These are phyloP conservation scores for Gymnoscelis rufifasciata DNA, from an alignment of 2,888 invertebrate species.

Conservation along the genomic window DNA sequence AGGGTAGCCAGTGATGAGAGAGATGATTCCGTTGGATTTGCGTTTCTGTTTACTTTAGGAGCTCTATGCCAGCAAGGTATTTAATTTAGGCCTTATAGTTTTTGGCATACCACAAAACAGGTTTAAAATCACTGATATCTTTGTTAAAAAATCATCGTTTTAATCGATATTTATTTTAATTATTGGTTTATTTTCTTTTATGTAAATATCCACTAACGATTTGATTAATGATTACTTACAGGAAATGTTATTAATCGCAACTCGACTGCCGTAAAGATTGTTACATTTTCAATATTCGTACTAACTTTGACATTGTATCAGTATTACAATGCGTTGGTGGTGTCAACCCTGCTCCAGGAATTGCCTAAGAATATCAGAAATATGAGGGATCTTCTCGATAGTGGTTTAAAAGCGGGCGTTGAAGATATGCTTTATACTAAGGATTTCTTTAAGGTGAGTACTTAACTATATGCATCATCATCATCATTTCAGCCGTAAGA, in stretches of 20 bases:
- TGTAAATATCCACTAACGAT: too few relatives aligned
- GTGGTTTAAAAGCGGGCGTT: conserved; percentile 79
- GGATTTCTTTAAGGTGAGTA: conserved; percentile 80
- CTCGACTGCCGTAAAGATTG: conserved; percentile 72
- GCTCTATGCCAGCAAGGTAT: conserved; percentile 72
- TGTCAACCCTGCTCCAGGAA: conserved; percentile 81
- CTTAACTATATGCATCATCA: not conserved
- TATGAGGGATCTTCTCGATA: conserved; percentile 77
- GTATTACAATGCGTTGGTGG: conserved; percentile 84
- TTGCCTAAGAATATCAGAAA: conserved; percentile 80
- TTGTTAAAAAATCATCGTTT: too few relatives aligned
- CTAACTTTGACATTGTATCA: conserved; percentile 82
- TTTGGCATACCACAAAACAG: too few relatives aligned
- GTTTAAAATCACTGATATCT: too few relatives aligned
- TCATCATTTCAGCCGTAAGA: too few relatives aligned
- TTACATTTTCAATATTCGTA: conserved; percentile 73
- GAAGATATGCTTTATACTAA: conserved; percentile 82
- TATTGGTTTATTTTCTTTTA: too few relatives aligned
- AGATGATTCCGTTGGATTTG: conserved; percentile 66
- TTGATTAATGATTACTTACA: conserved; percentile 27
- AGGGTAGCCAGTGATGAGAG: conserved; percentile 29
- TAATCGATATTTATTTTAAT: too few relatives aligned
- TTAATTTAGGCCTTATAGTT: too few relatives aligned
- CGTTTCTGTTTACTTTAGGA: conserved; percentile 64
- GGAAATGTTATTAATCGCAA: conserved; percentile 61